phyloP scores from a whole-genome alignment of 2,113 vertebrate genomes.

The Elephas maximus region DNA sequence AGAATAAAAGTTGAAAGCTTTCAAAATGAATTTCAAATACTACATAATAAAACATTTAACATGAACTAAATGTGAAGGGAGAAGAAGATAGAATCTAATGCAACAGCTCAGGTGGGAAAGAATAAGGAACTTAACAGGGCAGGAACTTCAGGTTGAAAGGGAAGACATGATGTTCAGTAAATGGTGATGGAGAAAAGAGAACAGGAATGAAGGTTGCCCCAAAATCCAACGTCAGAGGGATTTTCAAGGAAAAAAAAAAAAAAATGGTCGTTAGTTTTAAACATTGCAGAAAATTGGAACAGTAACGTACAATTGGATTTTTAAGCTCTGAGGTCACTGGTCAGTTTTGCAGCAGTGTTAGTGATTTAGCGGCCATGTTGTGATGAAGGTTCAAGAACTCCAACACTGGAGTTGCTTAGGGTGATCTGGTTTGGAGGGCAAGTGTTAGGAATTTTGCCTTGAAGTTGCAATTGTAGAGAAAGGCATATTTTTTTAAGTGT shows the following conservation, averaged over 20 bases:
- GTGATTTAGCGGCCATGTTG: background rate
- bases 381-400: background rate
- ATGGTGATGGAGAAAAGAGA: background rate
- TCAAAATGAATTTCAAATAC: background rate
- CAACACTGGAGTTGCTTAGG: background rate
- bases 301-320: background rate
- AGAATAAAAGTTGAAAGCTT: background rate
- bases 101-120: background rate
- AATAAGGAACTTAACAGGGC: background rate
- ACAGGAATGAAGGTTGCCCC: rapidly evolving
- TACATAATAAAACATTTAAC: background rate
- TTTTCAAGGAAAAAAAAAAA: background rate
- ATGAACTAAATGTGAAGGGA: background rate
- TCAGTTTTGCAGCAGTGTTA: background rate
- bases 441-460: background rate
- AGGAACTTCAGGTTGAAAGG: background rate
- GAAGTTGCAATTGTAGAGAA: background rate
- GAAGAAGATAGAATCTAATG: background rate
- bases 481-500: background rate
- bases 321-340: background rate
- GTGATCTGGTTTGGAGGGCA: background rate
- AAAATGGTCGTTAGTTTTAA: background rate
- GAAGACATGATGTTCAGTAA: background rate
- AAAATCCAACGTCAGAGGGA: background rate
- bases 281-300: background rate